Evolutionary conservation across 2,797 vertebrate genomes (phyloP), one percentile per base, ranked within the genome.

Genomic region (Cichlasoma orientale): DNA sequence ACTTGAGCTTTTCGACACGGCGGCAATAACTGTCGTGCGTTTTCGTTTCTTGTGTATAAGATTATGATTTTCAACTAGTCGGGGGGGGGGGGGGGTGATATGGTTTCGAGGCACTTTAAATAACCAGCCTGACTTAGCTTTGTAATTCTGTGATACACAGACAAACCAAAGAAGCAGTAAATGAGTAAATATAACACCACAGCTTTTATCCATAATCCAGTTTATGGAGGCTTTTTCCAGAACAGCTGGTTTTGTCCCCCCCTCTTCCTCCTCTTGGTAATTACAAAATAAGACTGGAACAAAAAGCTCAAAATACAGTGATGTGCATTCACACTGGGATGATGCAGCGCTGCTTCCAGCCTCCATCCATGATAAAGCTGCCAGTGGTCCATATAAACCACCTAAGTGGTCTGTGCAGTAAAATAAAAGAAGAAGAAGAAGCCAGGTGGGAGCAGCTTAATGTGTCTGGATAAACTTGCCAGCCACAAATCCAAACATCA

Each of bases 391-490:
- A 69, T 61, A 72, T 86, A 79, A 88, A 90, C 82, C 73, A 73
- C 53, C 41, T 25, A 47, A 85, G 77, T 72, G 59, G 56, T 76
- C 18, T 78, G 57, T 44, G 38, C 29, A 58, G 31, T 90, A 14
- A n/a, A 33, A 18, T 3, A 57, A n/a, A n/a, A 11, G 52, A 50
- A 23, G 11, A 91, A 13, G 4, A 31, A 33, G 13, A 3, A 71
- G 19, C 69, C 86, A 83, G 72, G 82, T 88, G 90, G 89, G 88
- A 90, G 86, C 78, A 79, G 82, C 90, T 83, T 81, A 86, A 85
- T 79, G 87, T 82, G 79, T 91, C 82, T 90, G 86, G 92, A 92
- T 94, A 93, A 93, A 93, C 88, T 94, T 82, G 81, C 87, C 85
- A 88, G 88, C 82, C 76, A 54, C 89, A 89, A 88, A 93, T 86